Base-by-base conservation (phyloP, 2,888 invertebrate species). In the Tortricodes alternella region DNA sequence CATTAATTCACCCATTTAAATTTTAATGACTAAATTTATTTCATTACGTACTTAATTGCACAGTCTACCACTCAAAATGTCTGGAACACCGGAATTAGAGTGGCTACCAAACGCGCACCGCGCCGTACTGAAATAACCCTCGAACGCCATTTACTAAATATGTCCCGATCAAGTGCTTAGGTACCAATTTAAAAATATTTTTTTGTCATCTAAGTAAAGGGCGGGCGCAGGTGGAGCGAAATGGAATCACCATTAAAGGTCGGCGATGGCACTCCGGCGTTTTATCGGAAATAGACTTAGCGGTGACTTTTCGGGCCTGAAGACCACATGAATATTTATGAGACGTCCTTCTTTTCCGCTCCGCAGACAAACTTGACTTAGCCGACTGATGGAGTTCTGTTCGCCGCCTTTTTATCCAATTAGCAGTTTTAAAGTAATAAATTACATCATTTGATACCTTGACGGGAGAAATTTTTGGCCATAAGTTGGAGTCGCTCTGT, bases 281-380 rank as follows among this genome's bases (percentile, higher is more conserved):
- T 80, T 84, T 87, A 87, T 86, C 80, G 85, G 80, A 82, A 87
- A 88, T 79, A 77, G 83, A 81, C 89, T 89, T 88, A 86, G 78
- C 76, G 75, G 76, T 83, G 85, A 83, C 85, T 87, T 86, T 84
- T 78, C 72, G 77, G 76, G 80, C 74, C 78, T 78, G 74, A 80
- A 84, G 80, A 80, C 82, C 76, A 78, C 79, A 84, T 89, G 89
- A 87, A 89, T 89, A 89, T 89, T 89, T 85, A 89, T 89, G 84
- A 89, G 76, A 60, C 68, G 64, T 67, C 74, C 75, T 76, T 81
- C 79, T 83, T 85, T 79, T 68, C 65, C 70, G 70, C 70, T 67
- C 63, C 63, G 63, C 66, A 70, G 76, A 78, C 74, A 76, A 73
- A 73, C 74, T 73, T 68, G 67, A 62, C 63, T 65, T 65, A 38